phyloP scores from a whole-genome alignment of 2,888 invertebrate species.

The Ophion slaviceki region DNA sequence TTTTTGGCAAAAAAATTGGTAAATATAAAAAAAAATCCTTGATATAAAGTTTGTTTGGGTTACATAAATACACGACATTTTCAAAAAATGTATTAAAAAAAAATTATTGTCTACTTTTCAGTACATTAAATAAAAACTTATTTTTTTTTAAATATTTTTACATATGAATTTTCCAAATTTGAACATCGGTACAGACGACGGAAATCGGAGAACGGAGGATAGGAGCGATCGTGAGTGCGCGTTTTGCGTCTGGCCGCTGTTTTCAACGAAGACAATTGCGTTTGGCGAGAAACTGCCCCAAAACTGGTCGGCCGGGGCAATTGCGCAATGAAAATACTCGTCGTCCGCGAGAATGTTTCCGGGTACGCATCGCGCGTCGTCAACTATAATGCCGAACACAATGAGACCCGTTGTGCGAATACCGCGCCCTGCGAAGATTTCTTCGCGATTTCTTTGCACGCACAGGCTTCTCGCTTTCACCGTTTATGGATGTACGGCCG shows the following conservation, averaged over 20 bases:
- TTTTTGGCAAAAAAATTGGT: too few species aligned
- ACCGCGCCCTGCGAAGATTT: constrained; percentile 50
- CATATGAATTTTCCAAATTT: too few species aligned
- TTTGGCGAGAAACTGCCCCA: constrained; percentile 67
- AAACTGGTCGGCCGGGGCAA: constrained; percentile 72
- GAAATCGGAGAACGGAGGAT: background rate
- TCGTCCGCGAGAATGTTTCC: constrained; percentile 73
- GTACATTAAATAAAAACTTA: too few species aligned
- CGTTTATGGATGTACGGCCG: constrained; percentile 68
- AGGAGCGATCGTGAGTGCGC: too few species aligned
- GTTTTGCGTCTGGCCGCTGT: too few species aligned
- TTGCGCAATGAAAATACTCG: constrained; percentile 74
- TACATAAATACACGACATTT: too few species aligned
- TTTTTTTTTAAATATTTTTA: too few species aligned
- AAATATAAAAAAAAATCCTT: too few species aligned
- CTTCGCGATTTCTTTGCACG: constrained; percentile 37
- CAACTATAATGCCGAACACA: constrained; percentile 71
- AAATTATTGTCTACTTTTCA: too few species aligned
- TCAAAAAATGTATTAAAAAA: too few species aligned
- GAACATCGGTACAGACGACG: too few species aligned
- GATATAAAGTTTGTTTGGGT: too few species aligned
- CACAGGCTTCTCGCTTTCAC: constrained; percentile 75
- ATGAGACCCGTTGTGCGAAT: constrained; percentile 70
- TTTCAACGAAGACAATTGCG: constrained; percentile 11
- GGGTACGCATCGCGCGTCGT: constrained; percentile 71